Evolutionary conservation across 2,113 vertebrate species (phyloP).

Genomic region (Petrocephalus microphthalmus): DNA sequence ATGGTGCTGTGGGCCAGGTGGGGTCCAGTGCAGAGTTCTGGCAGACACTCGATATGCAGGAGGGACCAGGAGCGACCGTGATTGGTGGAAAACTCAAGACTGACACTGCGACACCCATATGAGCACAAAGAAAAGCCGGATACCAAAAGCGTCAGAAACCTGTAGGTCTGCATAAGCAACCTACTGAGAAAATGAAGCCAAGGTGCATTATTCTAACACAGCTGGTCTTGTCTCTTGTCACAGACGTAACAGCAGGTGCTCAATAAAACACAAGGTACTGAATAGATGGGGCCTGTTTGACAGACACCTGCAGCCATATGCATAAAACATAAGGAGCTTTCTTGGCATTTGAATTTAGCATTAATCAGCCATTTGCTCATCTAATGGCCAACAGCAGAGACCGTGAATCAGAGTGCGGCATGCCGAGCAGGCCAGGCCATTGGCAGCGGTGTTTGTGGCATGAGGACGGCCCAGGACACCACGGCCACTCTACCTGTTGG

Average conservation of each 20-base stretch:
- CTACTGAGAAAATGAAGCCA: background rate
- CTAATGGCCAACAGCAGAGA: background rate
- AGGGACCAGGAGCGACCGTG: slow-evolving; percentile 92
- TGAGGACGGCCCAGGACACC: background rate
- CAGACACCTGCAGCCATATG: slow-evolving; percentile 1
- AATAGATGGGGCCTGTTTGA: background rate
- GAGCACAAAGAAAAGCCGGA: background rate
- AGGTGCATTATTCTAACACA: background rate
- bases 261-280: background rate
- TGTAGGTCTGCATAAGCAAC: background rate
- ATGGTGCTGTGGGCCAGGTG: slow-evolving; percentile 93
- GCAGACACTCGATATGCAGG: slow-evolving; percentile 86
- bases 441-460: background rate
- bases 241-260: background rate
- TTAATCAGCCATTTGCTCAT: background rate
- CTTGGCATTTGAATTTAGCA: background rate
- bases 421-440: background rate
- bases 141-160: background rate
- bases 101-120: slow-evolving; percentile 60
- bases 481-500: slow-evolving; percentile 75
- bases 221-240: background rate
- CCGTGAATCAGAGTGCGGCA: background rate
- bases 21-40: slow-evolving; percentile 85
- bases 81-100: slow-evolving; percentile 90
- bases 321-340: background rate